Evolutionary conservation across 2,888 invertebrate genomes (phyloP).

Genomic region (Autographa gamma): DNA sequence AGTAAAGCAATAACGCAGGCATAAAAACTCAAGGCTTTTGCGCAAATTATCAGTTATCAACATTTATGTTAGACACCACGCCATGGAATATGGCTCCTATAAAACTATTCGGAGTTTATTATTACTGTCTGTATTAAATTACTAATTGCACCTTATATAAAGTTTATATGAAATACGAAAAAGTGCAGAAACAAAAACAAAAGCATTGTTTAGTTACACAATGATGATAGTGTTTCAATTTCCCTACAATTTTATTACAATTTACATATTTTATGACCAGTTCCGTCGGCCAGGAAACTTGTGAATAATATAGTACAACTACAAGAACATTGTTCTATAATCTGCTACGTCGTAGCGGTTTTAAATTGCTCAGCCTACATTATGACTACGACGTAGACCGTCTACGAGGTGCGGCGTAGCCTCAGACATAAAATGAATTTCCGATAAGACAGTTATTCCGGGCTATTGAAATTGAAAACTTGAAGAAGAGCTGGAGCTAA

Average conservation of each 20-base stretch:
- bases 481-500: constrained; percentile 12
- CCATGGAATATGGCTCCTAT: background rate
- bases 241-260: background rate
- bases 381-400: constrained; percentile 37
- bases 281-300: background rate
- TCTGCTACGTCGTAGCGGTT: constrained; percentile 21
- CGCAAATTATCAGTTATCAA: constrained; percentile 16
- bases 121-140: background rate
- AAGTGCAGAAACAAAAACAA: too few species aligned
- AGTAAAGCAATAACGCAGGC: background rate
- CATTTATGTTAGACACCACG: constrained; percentile 9
- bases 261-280: background rate
- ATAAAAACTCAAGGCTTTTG: constrained; percentile 7
- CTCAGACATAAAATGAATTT: constrained; percentile 46
- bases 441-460: constrained; percentile 34
- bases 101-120: background rate
- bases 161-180: too few species aligned
- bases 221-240: background rate
- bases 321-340: constrained; percentile 13
- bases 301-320: constrained; percentile 5
- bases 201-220: background rate
- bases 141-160: too few species aligned
- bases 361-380: constrained; percentile 18
- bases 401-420: constrained; percentile 29
- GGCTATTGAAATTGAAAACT: constrained; percentile 29